Evolutionary conservation across 2,888 invertebrate genomes (phyloP), one percentile per base, ranked within the genome.

Genomic region (Patella depressa): DNA sequence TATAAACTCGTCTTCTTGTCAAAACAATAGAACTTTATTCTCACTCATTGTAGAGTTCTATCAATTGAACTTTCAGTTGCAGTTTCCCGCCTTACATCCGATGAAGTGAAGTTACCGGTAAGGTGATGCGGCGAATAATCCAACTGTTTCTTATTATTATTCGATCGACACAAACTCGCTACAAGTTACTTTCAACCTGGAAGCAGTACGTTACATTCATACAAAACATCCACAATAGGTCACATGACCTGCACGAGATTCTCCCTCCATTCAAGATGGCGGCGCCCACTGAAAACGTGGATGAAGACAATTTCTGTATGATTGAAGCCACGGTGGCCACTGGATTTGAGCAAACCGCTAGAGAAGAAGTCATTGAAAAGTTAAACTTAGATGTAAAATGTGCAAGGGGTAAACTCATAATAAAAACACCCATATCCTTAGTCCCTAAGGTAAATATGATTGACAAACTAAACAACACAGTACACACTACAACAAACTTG

Each of bases 291-390:
- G 81, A 79, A 11, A 80, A 81, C 82, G 76, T 77, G 80, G 53
- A 65, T 24, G 57, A 71, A 29, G 71, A 79, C 14, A 76, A 76
- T 14, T 73, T 81, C 53, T 91, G 90, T 78, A 87, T 85, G 73
- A 86, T 92, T 70, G 91, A 92, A 83, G 91, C 90, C 4, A 91
- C 92, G 29, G 92, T 92, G 19, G 86, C 88, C 0, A 92, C 92
- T 53, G 93, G 93, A 5, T 91, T 93, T 80, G 93, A 93, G 81
- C 80, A 82, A 59, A 84, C 89, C 15, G 92, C 92, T 5, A 85
- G 85, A 70, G 90, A 89, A 54, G 92, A 93, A 84, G 89, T 90
- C 7, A 78, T 84, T 72, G 89, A 91, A 84, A 88, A 88, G 70
- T 83, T 92, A 54, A 83, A 84, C 4, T 79, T 82, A n/a, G 79